phyloP scores from a whole-genome alignment of 2,888 invertebrate genomes.

The Pterobdella sp. region DNA sequence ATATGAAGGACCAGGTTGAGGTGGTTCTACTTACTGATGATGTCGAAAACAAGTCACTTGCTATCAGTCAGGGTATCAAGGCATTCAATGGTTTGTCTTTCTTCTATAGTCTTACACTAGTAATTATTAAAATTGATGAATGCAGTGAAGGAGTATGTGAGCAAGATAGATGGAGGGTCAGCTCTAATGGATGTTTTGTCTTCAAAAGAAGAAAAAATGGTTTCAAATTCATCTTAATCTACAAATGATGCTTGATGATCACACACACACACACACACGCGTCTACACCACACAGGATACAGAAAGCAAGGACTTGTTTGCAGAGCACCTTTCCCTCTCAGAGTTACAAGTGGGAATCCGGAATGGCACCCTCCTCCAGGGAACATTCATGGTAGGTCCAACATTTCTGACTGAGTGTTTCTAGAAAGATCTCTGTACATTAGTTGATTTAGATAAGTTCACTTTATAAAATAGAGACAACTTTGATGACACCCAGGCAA shows the following conservation, averaged over 20 bases:
- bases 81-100: constrained; percentile 48
- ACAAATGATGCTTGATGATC: background rate
- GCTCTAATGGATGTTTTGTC: constrained; percentile 72
- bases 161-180: constrained; percentile 61
- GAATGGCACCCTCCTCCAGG: constrained; percentile 66
- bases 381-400: constrained; percentile 53
- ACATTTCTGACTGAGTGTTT: background rate
- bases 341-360: constrained; percentile 74
- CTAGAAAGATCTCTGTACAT: no score
- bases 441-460: background rate
- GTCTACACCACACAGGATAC: constrained; percentile 9
- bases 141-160: constrained; percentile 62
- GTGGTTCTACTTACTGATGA: constrained; percentile 79
- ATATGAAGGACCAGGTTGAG: constrained; percentile 55
- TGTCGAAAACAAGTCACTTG: constrained; percentile 65
- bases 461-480: background rate
- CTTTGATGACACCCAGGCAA: constrained; percentile 57
- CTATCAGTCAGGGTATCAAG: constrained; percentile 63
- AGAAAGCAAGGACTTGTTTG: constrained; percentile 46
- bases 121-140: constrained; percentile 22
- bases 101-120: background rate
- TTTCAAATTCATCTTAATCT: background rate
- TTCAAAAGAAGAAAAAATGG: constrained; percentile 25
- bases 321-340: constrained; percentile 71
- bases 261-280: constrained; percentile 4